Evolutionary conservation across 2,113 vertebrate genomes (phyloP).

Genomic region (Pangasianodon gigas): DNA sequence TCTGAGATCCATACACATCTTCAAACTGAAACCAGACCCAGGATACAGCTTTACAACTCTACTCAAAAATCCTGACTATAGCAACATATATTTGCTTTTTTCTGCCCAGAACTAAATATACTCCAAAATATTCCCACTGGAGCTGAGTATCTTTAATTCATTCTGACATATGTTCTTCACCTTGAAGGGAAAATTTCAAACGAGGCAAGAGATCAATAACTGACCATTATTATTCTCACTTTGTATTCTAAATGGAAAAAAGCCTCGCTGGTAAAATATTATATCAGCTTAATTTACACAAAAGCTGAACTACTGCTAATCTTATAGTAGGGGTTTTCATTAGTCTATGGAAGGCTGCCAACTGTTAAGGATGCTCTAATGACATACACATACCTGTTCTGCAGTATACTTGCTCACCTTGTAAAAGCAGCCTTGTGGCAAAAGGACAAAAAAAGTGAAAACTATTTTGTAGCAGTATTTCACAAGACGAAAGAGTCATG

Average conservation of each 20-base stretch:
- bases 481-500: slow-evolving; percentile 13
- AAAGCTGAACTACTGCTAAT: neutral
- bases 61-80: neutral
- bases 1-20: slow-evolving; percentile 8
- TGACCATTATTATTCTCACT: neutral
- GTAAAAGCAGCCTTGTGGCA: slow-evolving; percentile 6
- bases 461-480: slow-evolving; percentile 13
- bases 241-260: neutral
- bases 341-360: neutral
- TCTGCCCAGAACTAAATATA: neutral
- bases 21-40: slow-evolving; percentile 13
- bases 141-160: neutral
- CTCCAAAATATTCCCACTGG: too few relatives aligned
- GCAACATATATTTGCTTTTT: neutral
- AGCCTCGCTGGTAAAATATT: neutral
- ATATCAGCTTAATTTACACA: neutral
- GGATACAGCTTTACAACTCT: slow-evolving; percentile 5
- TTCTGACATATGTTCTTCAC: neutral
- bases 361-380: slow-evolving; percentile 10
- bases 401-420: slow-evolving; percentile 32
- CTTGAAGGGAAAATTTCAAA: neutral
- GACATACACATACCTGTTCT: neutral
- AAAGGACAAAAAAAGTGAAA: slow-evolving; percentile 12
- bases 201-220: neutral
- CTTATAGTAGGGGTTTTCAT: neutral